phyloP scores from a whole-genome alignment of 2,113 vertebrate species.

The Pelobates fuscus region DNA sequence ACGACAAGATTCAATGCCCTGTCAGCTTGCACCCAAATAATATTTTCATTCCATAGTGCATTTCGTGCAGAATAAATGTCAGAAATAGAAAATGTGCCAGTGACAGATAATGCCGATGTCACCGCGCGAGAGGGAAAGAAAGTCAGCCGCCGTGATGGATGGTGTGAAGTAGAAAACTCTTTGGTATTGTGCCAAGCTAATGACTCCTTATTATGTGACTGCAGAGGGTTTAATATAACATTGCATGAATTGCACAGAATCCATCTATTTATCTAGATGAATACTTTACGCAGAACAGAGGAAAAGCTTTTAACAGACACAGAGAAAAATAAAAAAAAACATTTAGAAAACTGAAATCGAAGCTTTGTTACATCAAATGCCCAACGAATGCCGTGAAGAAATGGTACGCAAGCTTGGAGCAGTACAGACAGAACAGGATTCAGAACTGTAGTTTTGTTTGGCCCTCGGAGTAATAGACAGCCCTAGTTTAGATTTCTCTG shows the following conservation, averaged over 20 bases:
- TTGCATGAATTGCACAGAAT: constrained; percentile 12
- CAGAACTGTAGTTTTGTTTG: no score
- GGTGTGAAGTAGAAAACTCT: constrained; percentile 11
- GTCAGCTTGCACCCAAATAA: no score
- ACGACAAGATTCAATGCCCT: no score
- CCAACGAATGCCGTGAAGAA: no score
- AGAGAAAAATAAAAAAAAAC: neutral
- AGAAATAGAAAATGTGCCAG: constrained; percentile 33
- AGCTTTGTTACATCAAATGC: no score
- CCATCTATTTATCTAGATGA: constrained; percentile 6
- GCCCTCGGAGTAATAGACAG: no score
- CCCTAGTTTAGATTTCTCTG: no score
- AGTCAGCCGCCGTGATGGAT: constrained; percentile 37
- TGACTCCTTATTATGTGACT: constrained; percentile 6
- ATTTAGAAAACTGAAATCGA: no score
- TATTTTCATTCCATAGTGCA: no score
- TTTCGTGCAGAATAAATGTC: neutral
- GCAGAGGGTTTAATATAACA: constrained; percentile 36
- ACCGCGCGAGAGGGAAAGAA: constrained; percentile 12
- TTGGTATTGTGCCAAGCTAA: constrained; percentile 23
- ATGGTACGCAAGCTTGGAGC: no score
- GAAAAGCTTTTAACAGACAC: constrained; percentile 6
- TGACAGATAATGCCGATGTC: constrained; percentile 30
- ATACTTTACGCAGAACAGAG: neutral
- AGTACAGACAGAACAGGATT: no score